A percentile compares a stretch with the other conserved stretches of the same genome.
These are phyloP conservation scores for Fragum whitleyi DNA, from an alignment of 2,888 invertebrate species.

Conservation along the genomic window DNA sequence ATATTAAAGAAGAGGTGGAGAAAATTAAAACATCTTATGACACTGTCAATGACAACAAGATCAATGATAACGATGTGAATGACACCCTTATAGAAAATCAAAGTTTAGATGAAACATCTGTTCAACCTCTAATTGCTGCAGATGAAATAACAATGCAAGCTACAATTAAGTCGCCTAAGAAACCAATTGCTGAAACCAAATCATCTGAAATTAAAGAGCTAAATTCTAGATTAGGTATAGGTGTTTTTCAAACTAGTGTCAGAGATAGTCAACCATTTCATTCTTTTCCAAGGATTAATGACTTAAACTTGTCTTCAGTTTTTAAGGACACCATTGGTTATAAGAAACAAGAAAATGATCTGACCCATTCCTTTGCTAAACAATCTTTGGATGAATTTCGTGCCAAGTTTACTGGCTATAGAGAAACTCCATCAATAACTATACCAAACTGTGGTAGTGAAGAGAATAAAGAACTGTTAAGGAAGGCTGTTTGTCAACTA, in stretches of 20 bases:
- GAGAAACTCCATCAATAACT: constrained; percentile 2
- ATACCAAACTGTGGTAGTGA: background rate
- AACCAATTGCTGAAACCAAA: background rate
- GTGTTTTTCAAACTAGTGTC: background rate
- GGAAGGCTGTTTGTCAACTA: constrained; percentile 26
- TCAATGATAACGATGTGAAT: background rate
- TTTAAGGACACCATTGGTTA: constrained; percentile 53
- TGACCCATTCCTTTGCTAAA: constrained; percentile 49
- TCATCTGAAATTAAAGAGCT: background rate
- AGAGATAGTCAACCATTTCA: background rate
- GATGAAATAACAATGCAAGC: background rate
- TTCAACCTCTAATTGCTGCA: background rate
- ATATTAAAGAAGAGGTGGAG: background rate
- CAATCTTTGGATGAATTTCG: constrained; percentile 34
- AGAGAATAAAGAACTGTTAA: constrained; percentile 18
- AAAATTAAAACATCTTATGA: background rate
- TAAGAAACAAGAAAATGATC: constrained; percentile 34
- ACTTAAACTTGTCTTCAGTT: constrained; percentile 29
- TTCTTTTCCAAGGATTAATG: background rate
- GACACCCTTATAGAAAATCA: background rate
- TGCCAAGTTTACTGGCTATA: background rate
- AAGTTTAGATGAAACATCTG: background rate
- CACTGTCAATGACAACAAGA: background rate
- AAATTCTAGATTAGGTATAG: background rate
- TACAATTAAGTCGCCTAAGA: background rate